Evolutionary conservation across 2,888 invertebrate species (phyloP).

Genomic region (Trachelus tabidus): DNA sequence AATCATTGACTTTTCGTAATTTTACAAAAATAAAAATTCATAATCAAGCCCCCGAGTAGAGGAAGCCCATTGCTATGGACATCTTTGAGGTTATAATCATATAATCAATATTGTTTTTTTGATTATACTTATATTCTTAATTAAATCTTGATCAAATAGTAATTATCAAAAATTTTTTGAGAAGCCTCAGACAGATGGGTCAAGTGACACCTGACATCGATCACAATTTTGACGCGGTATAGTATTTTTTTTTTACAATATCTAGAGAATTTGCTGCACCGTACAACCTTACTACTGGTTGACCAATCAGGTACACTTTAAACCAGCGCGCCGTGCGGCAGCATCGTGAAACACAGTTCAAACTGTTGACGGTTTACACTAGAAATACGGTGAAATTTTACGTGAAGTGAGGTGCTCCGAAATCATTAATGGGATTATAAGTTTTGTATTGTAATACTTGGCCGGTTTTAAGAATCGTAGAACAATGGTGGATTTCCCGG

Average conservation of each 20-base stretch:
- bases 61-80: not conserved
- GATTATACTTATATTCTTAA: not conserved
- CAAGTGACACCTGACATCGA: not conserved
- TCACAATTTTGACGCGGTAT: not conserved
- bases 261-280: not conserved
- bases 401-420: not conserved
- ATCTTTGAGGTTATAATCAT: not conserved
- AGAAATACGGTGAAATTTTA: slow-evolving; percentile 8
- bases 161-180: not conserved
- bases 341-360: slow-evolving; percentile 37
- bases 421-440: slow-evolving; percentile 5
- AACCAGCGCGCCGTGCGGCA: slow-evolving; percentile 26
- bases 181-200: not conserved
- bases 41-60: not conserved
- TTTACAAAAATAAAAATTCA: too few relatives aligned
- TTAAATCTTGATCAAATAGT: not conserved
- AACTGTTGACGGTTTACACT: slow-evolving; percentile 40
- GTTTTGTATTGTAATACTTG: not conserved
- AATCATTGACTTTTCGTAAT: too few relatives aligned
- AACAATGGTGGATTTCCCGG: slow-evolving; percentile 42
- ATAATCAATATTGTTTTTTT: not conserved
- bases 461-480: not conserved
- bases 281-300: not conserved
- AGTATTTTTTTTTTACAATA: not conserved
- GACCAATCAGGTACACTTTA: not conserved